Evolutionary conservation across 1,140 invertebrate species (phyloP).

Genomic region (Acromyrmex charruanus): DNA sequence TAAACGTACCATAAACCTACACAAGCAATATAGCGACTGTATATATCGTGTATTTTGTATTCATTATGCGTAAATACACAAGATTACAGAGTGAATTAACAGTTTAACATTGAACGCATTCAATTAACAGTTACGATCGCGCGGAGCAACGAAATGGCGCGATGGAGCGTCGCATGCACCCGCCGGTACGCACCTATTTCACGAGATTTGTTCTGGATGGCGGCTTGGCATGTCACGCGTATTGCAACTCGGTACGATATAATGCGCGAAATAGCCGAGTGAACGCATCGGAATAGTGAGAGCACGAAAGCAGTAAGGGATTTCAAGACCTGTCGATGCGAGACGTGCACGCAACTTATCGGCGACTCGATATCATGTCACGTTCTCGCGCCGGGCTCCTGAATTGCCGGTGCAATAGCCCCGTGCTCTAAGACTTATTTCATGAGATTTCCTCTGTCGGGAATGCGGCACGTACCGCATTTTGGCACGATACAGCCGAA

Average conservation of each 20-base stretch:
- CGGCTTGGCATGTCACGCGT: conserved; percentile 55
- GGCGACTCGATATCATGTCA: conserved; percentile 55
- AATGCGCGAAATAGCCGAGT: conserved; percentile 25
- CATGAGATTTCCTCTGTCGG: conserved; percentile 27
- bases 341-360: conserved; percentile 52
- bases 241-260: conserved; percentile 63
- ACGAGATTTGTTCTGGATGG: conserved; percentile 76
- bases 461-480: conserved; percentile 49
- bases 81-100: conserved; percentile 83
- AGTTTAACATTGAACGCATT: conserved; percentile 70
- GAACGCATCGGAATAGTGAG: not conserved
- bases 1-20: conserved; percentile 29
- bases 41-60: conserved; percentile 81
- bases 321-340: conserved; percentile 55
- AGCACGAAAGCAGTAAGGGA: not conserved
- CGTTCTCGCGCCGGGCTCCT: not conserved
- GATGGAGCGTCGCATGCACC: conserved; percentile 21
- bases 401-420: not conserved
- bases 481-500: conserved; percentile 40
- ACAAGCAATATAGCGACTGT: conserved; percentile 75
- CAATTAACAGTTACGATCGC: conserved; percentile 84
- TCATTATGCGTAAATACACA: conserved; percentile 82
- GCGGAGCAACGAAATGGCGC: conserved; percentile 3
- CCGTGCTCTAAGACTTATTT: conserved; percentile 47
- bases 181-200: conserved; percentile 76